Evolutionary conservation across 1,140 invertebrate genomes (phyloP).

Genomic region (Leptopilina boulardi): DNA sequence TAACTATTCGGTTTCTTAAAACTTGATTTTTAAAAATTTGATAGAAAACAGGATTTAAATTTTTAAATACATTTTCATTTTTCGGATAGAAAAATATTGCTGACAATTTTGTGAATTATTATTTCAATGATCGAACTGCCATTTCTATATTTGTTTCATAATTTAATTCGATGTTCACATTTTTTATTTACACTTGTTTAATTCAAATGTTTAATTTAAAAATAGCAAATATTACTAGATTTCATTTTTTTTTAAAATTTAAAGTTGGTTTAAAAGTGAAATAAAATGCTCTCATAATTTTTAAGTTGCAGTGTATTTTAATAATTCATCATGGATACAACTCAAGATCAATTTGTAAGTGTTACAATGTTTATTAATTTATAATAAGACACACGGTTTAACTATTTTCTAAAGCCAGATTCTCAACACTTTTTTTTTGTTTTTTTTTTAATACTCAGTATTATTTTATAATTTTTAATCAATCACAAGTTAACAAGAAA

Average conservation of each 20-base stretch:
- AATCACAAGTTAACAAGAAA: conserved; percentile 1
- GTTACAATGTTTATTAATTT: conserved; percentile 33
- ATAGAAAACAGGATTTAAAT: background rate
- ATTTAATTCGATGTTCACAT: background rate
- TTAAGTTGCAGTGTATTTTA: conserved; percentile 27
- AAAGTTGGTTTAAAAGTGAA: background rate
- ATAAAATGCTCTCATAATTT: background rate
- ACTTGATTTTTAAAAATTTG: no score
- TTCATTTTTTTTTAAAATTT: no score
- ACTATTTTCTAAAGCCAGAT: conserved; percentile 14
- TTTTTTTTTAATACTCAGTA: conserved; percentile 4
- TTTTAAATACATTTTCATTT: background rate
- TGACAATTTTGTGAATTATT: background rate
- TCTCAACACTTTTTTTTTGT: conserved; percentile 6
- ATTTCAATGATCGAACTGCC: background rate
- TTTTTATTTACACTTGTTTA: background rate
- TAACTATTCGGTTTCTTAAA: background rate
- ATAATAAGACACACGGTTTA: conserved; percentile 23
- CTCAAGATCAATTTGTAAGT: conserved; percentile 28
- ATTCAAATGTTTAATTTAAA: background rate
- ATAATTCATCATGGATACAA: conserved; percentile 20
- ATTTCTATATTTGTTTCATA: background rate
- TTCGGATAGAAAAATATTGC: background rate
- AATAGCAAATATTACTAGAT: no score
- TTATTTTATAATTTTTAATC: background rate